These are phyloP conservation scores for Vesta saturnalis DNA, from an alignment of 2,888 invertebrate genomes.

Conservation along the genomic window DNA sequence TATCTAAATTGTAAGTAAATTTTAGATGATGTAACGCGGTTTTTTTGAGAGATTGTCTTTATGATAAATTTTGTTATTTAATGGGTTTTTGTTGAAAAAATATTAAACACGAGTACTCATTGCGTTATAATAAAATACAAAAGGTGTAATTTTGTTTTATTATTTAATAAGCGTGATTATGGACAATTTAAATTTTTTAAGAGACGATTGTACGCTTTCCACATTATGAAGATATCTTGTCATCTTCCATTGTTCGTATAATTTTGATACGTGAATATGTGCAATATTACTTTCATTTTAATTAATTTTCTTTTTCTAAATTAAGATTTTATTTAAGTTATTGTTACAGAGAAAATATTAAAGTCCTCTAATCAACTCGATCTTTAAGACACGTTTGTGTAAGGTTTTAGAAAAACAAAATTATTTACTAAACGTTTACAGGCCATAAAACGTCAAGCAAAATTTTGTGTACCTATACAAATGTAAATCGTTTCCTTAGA, in stretches of 20 bases:
- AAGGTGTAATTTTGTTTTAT: constrained; percentile 1
- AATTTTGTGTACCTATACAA: too few species aligned
- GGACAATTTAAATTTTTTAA: constrained; percentile 7
- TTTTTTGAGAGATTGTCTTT: background rate
- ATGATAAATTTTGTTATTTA: background rate
- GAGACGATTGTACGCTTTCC: constrained; percentile 9
- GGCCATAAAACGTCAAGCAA: too few species aligned
- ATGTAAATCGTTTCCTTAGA: too few species aligned
- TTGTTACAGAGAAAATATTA: too few species aligned
- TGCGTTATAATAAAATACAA: constrained; percentile 7
- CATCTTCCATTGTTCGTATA: constrained; percentile 8
- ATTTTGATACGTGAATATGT: constrained; percentile 3
- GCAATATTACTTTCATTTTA: background rate
- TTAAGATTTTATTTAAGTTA: too few species aligned
- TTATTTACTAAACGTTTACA: too few species aligned
- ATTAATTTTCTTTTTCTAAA: constrained; percentile 1
- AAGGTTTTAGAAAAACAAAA: too few species aligned
- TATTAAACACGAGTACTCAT: background rate
- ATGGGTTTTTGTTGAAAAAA: background rate
- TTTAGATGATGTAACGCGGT: background rate
- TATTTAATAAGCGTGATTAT: constrained; percentile 3
- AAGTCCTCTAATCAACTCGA: too few species aligned
- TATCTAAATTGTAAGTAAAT: too few species aligned
- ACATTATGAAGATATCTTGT: constrained; percentile 7
- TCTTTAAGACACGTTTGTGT: too few species aligned